Conservation (phyloP, 2,888 invertebrate species). For the Drosophila colorata region DNA sequence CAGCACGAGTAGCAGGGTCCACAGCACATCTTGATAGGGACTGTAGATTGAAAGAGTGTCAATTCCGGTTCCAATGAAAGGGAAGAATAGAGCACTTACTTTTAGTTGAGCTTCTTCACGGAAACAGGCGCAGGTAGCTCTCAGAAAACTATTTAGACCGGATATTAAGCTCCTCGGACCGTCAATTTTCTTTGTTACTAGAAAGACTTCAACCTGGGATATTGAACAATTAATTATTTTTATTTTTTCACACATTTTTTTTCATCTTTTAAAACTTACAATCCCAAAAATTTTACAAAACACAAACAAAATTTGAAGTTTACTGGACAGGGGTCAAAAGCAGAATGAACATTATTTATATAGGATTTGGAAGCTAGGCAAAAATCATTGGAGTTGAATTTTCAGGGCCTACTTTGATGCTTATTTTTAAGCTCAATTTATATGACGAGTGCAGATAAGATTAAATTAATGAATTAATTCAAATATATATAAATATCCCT, state of each 20-base stretch:
- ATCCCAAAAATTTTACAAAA: constrained; percentile 5
- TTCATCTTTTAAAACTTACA: background rate
- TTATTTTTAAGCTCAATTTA: no score
- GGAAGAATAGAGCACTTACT: constrained; percentile 2
- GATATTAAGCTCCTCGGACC: no score
- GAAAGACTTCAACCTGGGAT: constrained; percentile 3
- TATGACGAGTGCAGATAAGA: no score
- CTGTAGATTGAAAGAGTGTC: background rate
- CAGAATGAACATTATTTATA: constrained; percentile 1
- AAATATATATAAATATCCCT: background rate
- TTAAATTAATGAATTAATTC: no score
- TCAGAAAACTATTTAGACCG: no score
- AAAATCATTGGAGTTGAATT: background rate
- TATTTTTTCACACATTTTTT: no score
- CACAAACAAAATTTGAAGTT: constrained; percentile 19
- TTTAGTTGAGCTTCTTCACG: constrained; percentile 11
- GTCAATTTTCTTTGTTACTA: background rate
- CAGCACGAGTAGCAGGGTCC: constrained; percentile 16
- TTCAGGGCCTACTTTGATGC: constrained; percentile 8
- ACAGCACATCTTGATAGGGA: constrained; percentile 22
- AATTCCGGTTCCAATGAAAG: no score
- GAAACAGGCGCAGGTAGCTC: constrained; percentile 35
- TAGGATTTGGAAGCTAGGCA: no score
- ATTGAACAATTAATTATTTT: no score
- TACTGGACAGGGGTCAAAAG: constrained; percentile 3